Conservation (phyloP, 2,113 vertebrate species). For the Typhlomys cinereus region DNA sequence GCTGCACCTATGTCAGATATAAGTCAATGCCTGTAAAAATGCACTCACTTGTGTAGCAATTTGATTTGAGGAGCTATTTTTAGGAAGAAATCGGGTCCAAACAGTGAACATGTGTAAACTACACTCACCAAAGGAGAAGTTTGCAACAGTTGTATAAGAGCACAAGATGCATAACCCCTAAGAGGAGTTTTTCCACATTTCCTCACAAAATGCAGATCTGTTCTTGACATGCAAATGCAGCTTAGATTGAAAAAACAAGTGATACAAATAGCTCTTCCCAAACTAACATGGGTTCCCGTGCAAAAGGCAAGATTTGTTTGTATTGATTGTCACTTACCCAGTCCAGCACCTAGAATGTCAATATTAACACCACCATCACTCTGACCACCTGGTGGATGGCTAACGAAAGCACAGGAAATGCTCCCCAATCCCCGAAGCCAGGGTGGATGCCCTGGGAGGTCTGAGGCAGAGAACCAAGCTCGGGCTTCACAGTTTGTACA, state of each 20-base stretch:
- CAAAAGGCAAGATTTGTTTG: neutral
- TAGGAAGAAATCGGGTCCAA: neutral
- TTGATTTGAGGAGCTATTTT: neutral
- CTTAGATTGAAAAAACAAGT: neutral
- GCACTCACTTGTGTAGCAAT: neutral
- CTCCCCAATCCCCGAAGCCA: no score
- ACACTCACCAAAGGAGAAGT: neutral
- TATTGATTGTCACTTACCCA: slow-evolving; percentile 42
- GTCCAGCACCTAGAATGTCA: neutral
- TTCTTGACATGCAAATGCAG: neutral
- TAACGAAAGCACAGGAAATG: no score
- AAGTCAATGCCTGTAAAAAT: neutral
- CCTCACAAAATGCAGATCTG: neutral
- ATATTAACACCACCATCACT: no score
- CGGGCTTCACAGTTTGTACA: no score
- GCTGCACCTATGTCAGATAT: neutral
- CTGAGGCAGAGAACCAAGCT: no score
- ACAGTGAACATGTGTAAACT: neutral
- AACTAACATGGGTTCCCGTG: neutral
- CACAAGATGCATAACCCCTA: neutral
- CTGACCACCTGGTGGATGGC: no score
- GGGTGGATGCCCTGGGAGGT: no score
- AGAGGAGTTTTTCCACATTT: no score
- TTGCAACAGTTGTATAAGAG: neutral
- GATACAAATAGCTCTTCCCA: neutral